Base-by-base conservation (phyloP, 1,140 invertebrate species). In the Cotesia glomerata region DNA sequence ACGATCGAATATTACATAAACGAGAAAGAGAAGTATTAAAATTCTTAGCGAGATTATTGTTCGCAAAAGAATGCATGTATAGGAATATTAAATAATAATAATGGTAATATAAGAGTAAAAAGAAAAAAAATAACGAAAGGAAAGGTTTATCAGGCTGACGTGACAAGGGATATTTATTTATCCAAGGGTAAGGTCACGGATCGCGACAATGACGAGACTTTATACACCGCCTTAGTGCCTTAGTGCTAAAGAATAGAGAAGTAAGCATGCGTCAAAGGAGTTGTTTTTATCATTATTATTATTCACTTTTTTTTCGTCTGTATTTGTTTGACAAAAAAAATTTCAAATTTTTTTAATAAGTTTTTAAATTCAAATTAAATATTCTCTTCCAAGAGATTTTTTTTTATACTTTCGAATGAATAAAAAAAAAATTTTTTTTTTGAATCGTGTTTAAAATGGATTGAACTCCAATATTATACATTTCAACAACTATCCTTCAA, bases 101-200 rank as follows among this genome's bases (percentile, higher is more conserved):
- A 26, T 26, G 11, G 39, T 9, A 45, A 7, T 45, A 45, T 45
- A 45, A 14, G 5, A 58, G 5, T 9, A 1, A 58, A 26, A 58
- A n/a, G n/a, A 58, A 58, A 18, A 45, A 16, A 18, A 45, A 49
- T 61, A 62, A 72, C 72, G 59, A 72, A 34, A 13, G 5, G 9
- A 32, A 39, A 13, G 18, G 5, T 52, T 58, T 36, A 7, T 59
- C 5, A 13, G 16, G 70, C 45, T 81, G 76, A 81, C 78, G 80
- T 79, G 77, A 82, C 79, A 56, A 66, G n/a, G 62, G 72, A 76
- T 79, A 80, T 79, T 82, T 78, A 79, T 80, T 80, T 68, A 66
- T 62, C 75, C 79, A 83, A 80, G 81, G 81, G 74, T 82, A 79
- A 84, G 82, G 81, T 82, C 82, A 70, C 64, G 74, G 71, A 75